Percentiles rank a stretch among this genome's conserved stretches.
phyloP scores from a whole-genome alignment of 2,113 vertebrate species.

The Ariopsis seemanni region DNA sequence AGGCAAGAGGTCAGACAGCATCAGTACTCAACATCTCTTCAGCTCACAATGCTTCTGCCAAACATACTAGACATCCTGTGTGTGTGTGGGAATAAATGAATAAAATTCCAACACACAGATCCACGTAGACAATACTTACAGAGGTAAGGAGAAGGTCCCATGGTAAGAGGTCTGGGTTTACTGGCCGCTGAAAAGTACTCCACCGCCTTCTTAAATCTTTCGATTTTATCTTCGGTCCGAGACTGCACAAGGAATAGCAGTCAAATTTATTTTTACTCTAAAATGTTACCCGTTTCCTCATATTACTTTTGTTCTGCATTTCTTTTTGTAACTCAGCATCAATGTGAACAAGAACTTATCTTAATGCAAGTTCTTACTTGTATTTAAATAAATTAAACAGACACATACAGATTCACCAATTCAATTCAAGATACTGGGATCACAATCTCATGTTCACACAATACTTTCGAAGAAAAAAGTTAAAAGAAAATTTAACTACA shows the following conservation, averaged over 20 bases:
- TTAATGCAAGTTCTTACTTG: neutral
- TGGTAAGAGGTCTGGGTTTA: slow-evolving; percentile 80
- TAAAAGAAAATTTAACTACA: too few species aligned
- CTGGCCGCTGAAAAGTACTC: slow-evolving; percentile 88
- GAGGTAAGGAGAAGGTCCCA: slow-evolving; percentile 81
- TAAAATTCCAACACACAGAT: neutral
- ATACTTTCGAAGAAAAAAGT: too few species aligned
- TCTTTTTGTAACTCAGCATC: neutral
- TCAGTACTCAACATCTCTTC: neutral
- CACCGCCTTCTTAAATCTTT: slow-evolving; percentile 90
- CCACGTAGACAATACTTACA: slow-evolving; percentile 72
- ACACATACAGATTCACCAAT: too few species aligned
- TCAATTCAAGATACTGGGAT: too few species aligned
- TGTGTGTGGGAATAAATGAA: neutral
- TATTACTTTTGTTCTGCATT: neutral
- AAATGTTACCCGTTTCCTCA: neutral
- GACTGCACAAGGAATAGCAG: slow-evolving; percentile 69
- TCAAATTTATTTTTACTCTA: neutral
- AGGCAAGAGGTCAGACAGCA: neutral
- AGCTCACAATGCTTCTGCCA: neutral
- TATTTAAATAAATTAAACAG: too few species aligned
- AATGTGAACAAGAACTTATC: neutral
- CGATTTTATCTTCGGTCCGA: slow-evolving; percentile 89
- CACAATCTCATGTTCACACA: too few species aligned
- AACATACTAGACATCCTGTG: neutral